phyloP scores from a whole-genome alignment of 2,113 vertebrate species.

The Amia ocellicauda region DNA sequence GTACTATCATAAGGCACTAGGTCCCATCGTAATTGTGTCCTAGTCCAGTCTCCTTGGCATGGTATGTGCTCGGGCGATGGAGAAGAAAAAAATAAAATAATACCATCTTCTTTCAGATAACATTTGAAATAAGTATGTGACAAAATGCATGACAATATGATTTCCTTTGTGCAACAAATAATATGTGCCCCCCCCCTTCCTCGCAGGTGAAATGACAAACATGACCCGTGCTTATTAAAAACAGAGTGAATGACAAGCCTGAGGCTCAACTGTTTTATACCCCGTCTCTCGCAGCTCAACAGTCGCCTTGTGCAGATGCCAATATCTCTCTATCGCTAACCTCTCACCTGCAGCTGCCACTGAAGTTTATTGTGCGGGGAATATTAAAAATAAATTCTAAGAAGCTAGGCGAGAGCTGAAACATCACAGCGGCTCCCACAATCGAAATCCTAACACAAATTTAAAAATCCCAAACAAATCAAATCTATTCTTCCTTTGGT shows the following conservation, averaged over 20 bases:
- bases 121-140: not conserved
- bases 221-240: constrained; percentile 5
- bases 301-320: not conserved
- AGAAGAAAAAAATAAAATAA: not conserved
- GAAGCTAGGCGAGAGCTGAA: not conserved
- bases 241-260: constrained; percentile 3
- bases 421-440: not conserved
- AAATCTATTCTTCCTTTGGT: too few species aligned
- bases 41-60: too few species aligned
- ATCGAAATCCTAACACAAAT: not conserved
- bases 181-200: not conserved
- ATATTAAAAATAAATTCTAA: not conserved
- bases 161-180: constrained; percentile 1
- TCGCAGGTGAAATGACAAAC: not conserved
- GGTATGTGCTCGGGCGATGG: too few species aligned
- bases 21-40: too few species aligned
- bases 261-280: not conserved
- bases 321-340: not conserved
- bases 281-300: not conserved
- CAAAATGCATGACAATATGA: not conserved
- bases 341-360: not conserved
- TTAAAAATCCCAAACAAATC: too few species aligned
- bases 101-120: not conserved
- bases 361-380: not conserved
- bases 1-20: too few species aligned